Evolutionary conservation across 2,797 vertebrate genomes (phyloP).

Genomic region (Falco biarmicus): DNA sequence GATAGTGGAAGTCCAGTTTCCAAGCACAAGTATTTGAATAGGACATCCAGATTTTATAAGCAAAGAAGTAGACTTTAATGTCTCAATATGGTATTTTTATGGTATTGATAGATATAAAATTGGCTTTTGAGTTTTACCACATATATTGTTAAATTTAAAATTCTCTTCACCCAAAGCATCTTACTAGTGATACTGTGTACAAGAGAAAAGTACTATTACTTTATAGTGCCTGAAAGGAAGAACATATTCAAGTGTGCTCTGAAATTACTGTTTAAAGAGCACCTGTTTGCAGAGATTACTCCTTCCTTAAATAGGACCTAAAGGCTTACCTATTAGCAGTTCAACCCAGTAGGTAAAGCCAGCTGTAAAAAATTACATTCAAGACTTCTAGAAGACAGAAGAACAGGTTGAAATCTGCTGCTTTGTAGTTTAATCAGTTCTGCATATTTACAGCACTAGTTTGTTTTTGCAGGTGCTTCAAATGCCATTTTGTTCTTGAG

Average conservation of each 20-base stretch:
- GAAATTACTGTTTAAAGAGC: slow-evolving; percentile 33
- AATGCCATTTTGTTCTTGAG: not conserved
- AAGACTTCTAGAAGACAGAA: not conserved
- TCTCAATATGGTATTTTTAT: not conserved
- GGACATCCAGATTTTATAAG: not conserved
- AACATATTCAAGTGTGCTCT: not conserved
- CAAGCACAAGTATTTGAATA: not conserved
- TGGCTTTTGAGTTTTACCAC: not conserved
- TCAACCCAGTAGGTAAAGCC: not conserved
- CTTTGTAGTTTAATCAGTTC: not conserved
- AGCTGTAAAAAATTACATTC: not conserved
- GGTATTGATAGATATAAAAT: not conserved
- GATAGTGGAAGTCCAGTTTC: not conserved
- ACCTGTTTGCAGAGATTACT: not conserved
- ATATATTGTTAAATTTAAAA: not conserved
- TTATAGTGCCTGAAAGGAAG: not conserved
- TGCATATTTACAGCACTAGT: not conserved
- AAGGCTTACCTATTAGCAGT: slow-evolving; percentile 29
- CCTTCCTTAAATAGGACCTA: not conserved
- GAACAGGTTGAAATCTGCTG: not conserved
- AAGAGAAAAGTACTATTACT: not conserved
- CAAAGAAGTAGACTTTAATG: not conserved
- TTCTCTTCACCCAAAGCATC: not conserved
- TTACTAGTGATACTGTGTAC: rapidly evolving
- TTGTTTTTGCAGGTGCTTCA: not conserved